phyloP scores from a whole-genome alignment of 2,888 invertebrate genomes.

The Apamea crenata region DNA sequence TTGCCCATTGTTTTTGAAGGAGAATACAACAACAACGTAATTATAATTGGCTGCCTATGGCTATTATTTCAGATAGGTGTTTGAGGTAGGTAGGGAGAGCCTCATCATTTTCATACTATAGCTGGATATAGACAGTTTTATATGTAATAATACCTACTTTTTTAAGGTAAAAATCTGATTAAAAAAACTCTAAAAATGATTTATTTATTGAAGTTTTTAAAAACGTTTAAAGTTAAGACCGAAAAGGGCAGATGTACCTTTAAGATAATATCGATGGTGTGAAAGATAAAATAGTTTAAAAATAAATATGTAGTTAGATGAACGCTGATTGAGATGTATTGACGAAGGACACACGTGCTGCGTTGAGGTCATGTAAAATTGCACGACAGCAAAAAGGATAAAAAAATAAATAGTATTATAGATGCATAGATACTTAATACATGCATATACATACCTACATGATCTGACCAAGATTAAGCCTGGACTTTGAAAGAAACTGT shows the following conservation, averaged over 20 bases:
- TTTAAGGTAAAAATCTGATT: too few species aligned
- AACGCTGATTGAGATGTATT: background rate
- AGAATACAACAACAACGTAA: background rate
- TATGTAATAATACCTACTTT: background rate
- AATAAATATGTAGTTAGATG: background rate
- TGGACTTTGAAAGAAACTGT: too few species aligned
- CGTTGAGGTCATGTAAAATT: background rate
- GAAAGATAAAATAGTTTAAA: conserved; percentile 13
- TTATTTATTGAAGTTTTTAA: background rate
- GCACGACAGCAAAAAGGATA: background rate
- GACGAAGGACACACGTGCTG: background rate
- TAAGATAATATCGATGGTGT: conserved; percentile 5
- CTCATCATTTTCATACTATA: too few species aligned
- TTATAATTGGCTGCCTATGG: conserved; percentile 22
- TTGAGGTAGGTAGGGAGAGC: too few species aligned
- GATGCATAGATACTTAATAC: too few species aligned
- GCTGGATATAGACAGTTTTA: too few species aligned
- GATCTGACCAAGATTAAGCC: too few species aligned
- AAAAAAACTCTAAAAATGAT: background rate
- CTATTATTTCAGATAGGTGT: conserved; percentile 19
- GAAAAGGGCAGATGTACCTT: background rate
- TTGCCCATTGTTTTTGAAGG: conserved; percentile 52
- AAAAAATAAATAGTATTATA: background rate
- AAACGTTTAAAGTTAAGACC: background rate
- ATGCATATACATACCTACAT: too few species aligned